Percentiles rank a stretch among this genome's conserved stretches.
Conservation (phyloP, 2,888 invertebrate genomes). For the Lochmaea crataegi region DNA sequence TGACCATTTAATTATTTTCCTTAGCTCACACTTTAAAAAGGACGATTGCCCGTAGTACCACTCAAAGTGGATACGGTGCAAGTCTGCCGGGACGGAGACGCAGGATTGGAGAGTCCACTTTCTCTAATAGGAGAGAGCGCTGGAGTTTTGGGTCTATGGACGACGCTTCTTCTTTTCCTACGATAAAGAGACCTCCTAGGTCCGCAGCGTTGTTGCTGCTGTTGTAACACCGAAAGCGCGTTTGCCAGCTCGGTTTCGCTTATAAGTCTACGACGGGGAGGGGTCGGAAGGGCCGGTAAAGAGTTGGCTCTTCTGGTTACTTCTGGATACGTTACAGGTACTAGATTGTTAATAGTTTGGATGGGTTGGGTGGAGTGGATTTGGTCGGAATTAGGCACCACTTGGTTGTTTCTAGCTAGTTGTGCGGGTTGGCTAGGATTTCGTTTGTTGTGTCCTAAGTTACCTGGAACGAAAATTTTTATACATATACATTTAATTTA, state of each 20-base stretch:
- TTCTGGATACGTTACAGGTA: conserved; percentile 66
- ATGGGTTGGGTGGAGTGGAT: conserved; percentile 60
- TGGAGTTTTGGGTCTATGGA: conserved; percentile 65
- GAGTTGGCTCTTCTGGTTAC: conserved; percentile 50
- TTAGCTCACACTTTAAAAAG: conserved; percentile 48
- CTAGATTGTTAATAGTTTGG: conserved; percentile 69
- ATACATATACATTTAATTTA: too few relatives aligned
- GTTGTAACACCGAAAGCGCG: conserved; percentile 60
- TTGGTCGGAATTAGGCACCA: conserved; percentile 58
- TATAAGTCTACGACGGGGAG: conserved; percentile 64
- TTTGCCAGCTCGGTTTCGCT: conserved; percentile 65
- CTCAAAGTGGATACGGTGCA: conserved; percentile 60
- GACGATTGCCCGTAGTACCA: conserved; percentile 57
- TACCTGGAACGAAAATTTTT: conserved; percentile 49
- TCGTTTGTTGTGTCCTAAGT: conserved; percentile 54
- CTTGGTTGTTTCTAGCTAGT: conserved; percentile 61
- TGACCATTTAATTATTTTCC: conserved; percentile 9
- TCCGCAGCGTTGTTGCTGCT: conserved; percentile 57
- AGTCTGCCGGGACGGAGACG: conserved; percentile 69
- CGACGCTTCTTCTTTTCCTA: conserved; percentile 57
- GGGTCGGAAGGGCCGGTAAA: conserved; percentile 60
- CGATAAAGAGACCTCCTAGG: conserved; percentile 48
- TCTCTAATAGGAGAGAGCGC: conserved; percentile 78
- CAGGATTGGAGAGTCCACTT: conserved; percentile 77
- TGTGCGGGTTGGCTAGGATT: conserved; percentile 47